Evolutionary conservation across 2,888 invertebrate genomes (phyloP), one percentile per base, ranked within the genome.

Genomic region (Eurytoma adleriae): DNA sequence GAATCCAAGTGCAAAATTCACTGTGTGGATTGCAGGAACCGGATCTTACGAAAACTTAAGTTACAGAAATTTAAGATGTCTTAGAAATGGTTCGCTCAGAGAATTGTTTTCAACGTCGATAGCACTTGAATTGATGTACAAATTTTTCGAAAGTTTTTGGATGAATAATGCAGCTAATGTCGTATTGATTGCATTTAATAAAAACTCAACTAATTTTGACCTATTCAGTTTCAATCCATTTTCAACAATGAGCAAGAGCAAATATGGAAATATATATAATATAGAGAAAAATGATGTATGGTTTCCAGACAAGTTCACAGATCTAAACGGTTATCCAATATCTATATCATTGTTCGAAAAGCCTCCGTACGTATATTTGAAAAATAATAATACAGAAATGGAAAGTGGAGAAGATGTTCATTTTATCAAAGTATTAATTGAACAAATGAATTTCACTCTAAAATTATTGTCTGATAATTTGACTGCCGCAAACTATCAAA

Each of bases 291-390:
- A 12, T 2, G 80, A 82, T 13, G 0, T 48, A 12, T 66, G 82
- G 12, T 84, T 83, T 72, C 78, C 82, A 1, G 80, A 80, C 66
- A 84, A 84, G 52, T 50, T 82, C 2, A 74, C 40, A n/a, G 76
- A 85, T 77, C 76, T 85, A n/a, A 74, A 81, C 4, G 79, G 82
- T 7, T 78, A 79, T 52, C 81, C 82, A 3, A 80, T 85, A 57
- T 54, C 69, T 0, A 70, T 84, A 3, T 83, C 85, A 2, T 62
- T 85, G 14, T 85, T 83, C 59, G 66, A 82, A 2, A 57, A 68
- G 12, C 79, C 82, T 0, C 77, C 78, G 66, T 48, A 64, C 14
- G 67, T 79, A 10, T 50, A 57, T 12, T 20, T 82, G 54, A 61
- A 16, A 0, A 68, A 82, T 30, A 40, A 68, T 61, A 83, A 61